Percentiles rank a stretch among this genome's conserved stretches.
phyloP scores from a whole-genome alignment of 2,797 vertebrate species.

The Hafferia zeledoni region DNA sequence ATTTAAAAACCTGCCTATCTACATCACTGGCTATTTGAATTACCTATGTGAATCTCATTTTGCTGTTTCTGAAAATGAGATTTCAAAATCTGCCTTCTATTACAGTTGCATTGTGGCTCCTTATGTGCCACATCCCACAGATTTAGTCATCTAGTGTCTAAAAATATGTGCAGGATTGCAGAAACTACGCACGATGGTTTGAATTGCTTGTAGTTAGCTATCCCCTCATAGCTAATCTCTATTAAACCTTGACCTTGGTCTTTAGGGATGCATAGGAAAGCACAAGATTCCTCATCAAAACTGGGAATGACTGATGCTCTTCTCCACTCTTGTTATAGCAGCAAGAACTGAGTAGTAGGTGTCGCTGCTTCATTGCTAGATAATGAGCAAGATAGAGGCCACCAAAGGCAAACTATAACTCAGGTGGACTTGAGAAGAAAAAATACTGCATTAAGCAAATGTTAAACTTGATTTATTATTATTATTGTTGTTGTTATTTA shows the following conservation, averaged over 20 bases:
- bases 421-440: neutral
- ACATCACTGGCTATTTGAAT: neutral
- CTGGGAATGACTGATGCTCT: neutral
- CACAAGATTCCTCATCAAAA: neutral
- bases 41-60: neutral
- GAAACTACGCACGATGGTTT: neutral
- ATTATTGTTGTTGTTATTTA: neutral
- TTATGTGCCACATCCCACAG: slow-evolving; percentile 28
- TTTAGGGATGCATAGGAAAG: neutral
- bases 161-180: neutral
- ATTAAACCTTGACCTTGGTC: neutral
- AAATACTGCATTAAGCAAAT: neutral
- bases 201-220: neutral
- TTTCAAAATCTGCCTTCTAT: slow-evolving; percentile 3
- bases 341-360: neutral
- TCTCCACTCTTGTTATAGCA: neutral
- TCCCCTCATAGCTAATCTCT: neutral
- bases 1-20: neutral
- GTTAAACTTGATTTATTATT: neutral
- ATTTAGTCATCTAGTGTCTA: slow-evolving; percentile 41
- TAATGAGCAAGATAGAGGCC: neutral
- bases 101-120: neutral
- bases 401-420: neutral
- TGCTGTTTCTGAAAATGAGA: neutral
- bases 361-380: neutral